Evolutionary conservation across 2,888 invertebrate species (phyloP), one percentile per base, ranked within the genome.

Genomic region (Agrotis clavis): DNA sequence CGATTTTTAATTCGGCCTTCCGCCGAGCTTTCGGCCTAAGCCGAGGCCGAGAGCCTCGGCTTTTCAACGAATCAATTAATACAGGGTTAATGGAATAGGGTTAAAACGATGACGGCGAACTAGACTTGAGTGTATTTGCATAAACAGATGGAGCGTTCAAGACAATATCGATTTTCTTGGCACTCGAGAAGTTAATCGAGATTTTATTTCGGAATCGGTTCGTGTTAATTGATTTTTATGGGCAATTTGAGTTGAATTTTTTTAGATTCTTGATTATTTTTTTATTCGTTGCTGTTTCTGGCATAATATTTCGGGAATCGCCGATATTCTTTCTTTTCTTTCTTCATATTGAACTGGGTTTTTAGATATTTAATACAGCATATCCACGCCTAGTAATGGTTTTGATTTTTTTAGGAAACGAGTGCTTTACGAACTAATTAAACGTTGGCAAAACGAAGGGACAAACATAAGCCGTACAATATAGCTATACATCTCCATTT

Each of bases 61-160:
- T 83, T 83, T 82, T 63, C 77, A 80, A 71, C 70, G 83, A 84
- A 78, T 81, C 79, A 83, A 85, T 85, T 85, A 85, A 83, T 83
- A 62, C 75, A 69, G 79, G 77, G 81, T 81, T 85, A 85, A 84
- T 84, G 81, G 83, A 79, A 84, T 70, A 79, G 83, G 74, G 74
- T 82, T 85, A 76, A 78, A 83, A 67, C 75, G 79, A 79, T 75
- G 79, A 71, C 77, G 75, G 19, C 71, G 64, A 77, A 74, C 80
- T 78, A 79, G 79, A 74, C 66, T 77, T 16, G 71, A 79, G 79
- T 77, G 30, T 84, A 85, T 87, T 87, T 81, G 84, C 79, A 83
- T 85, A 81, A 86, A 84, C 83, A 86, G 85, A 80, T 75, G 70
- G 71, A 71, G 76, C 67, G 79, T 77, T 81, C 74, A 74, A 79